These are phyloP conservation scores for Irena cyanogastra DNA, from an alignment of 2,113 vertebrate species.

Conservation along the genomic window DNA sequence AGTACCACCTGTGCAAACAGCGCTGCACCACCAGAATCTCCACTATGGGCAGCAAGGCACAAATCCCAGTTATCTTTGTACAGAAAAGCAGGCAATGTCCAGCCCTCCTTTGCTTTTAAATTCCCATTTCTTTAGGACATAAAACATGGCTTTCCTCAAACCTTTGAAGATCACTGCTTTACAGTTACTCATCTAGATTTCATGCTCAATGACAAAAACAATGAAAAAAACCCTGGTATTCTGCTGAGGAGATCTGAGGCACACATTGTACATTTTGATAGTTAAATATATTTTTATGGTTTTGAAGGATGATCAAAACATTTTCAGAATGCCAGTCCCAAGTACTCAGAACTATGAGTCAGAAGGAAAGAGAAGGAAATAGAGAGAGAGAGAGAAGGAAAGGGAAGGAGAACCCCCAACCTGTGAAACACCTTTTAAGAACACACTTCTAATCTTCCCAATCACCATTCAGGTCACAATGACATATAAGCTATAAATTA, in stretches of 20 bases:
- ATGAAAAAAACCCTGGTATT: neutral
- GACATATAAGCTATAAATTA: neutral
- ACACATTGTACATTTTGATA: neutral
- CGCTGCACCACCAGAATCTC: neutral
- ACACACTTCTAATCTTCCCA: neutral
- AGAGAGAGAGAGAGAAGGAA: too few relatives aligned
- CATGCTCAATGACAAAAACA: neutral
- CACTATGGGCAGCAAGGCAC: neutral
- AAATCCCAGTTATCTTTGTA: neutral
- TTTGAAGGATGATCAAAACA: neutral
- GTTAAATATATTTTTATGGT: neutral
- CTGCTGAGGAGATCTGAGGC: neutral
- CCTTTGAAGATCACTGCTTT: neutral
- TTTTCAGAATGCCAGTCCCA: neutral
- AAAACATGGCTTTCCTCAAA: neutral
- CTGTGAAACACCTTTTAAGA: neutral
- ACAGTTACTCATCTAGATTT: neutral
- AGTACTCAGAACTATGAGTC: neutral
- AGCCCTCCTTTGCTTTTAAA: neutral
- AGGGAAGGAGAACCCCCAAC: rapidly evolving
- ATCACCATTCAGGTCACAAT: neutral
- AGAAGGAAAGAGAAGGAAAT: too few relatives aligned
- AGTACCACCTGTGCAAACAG: neutral
- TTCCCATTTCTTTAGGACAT: neutral
- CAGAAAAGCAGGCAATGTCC: neutral